Base-by-base conservation (phyloP, 2,113 vertebrate genomes). In the Myodes glareolus region DNA sequence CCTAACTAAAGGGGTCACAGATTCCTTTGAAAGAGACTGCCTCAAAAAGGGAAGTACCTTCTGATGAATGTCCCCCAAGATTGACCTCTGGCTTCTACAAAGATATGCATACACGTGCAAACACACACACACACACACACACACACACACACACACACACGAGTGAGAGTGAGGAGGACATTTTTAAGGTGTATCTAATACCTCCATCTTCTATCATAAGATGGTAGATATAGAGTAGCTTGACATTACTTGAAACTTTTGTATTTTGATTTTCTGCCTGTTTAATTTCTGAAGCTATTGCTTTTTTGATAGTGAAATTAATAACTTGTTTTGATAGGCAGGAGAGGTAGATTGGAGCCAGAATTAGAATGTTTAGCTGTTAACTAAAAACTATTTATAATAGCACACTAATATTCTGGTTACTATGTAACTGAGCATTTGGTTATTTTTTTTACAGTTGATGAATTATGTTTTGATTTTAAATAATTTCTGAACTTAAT, bases 251-350 rank as follows among this genome's bases (percentile, higher is more conserved):
- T 61, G 68, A 73, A 88, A 21, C 23, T 93, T 96, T 88, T 96
- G 42, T 19, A 47, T 84, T 96, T 96, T 63, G 7, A 31, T 80
- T 80, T 80, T 33, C 77, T 85, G 14, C 42, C 27, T 94, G 68
- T 92, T 36, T 84, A 55, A 92, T 92, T 93, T 91, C 73, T 90
- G 93, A 96, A 96, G 39, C 5, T 61, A 92, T 95, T 94, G 45
- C 7, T 85, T 86, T 94, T 27, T 39, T 21, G 36, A n/a, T 65
- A 88, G 14, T 50, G 42, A 65, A 91, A 23, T 94, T 13, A 81
- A 39, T 89, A 89, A 94, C 87, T 94, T 39, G 19, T 72, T n/a
- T 36, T 72, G 70, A 72, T 72, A 72, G 17, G 36, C n/a, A 19
- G 3, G 36, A n/a, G 36, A 72, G 70, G 70, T 72, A 72, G 70